Conservation (phyloP, 1,140 invertebrate genomes). For the Coboldia fuscipes region DNA sequence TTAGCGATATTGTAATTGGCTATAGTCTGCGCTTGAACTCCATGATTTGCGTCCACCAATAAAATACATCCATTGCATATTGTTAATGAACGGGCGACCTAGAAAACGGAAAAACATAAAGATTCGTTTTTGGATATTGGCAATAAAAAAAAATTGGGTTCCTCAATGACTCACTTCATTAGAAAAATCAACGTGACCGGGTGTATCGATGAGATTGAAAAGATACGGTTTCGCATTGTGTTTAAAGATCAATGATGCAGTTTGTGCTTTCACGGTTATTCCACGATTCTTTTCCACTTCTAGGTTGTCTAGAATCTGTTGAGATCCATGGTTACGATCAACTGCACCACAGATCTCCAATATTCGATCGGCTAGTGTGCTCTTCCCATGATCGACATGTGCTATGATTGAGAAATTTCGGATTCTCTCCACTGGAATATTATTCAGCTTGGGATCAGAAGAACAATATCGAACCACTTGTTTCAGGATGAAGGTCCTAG, state of each 20-base stretch:
- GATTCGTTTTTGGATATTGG: background rate
- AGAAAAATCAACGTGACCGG: conserved; percentile 95
- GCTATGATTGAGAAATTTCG: conserved; percentile 93
- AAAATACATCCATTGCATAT: conserved; percentile 91
- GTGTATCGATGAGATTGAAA: conserved; percentile 95
- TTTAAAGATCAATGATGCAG: conserved; percentile 68
- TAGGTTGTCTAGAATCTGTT: conserved; percentile 33
- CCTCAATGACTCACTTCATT: conserved; percentile 70
- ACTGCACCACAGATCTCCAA: conserved; percentile 78
- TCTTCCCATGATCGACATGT: conserved; percentile 96
- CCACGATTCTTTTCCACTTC: conserved; percentile 86
- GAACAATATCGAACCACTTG: background rate
- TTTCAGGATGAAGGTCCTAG: too few species aligned
- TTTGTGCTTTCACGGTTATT: conserved; percentile 97
- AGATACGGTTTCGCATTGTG: conserved; percentile 39
- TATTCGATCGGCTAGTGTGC: conserved; percentile 80
- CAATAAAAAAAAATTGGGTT: background rate
- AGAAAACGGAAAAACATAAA: background rate
- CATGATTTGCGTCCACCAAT: conserved; percentile 91
- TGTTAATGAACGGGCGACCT: conserved; percentile 59
- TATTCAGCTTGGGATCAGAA: conserved; percentile 8
- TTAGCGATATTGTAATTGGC: conserved; percentile 91
- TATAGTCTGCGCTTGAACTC: conserved; percentile 93
- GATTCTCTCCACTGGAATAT: conserved; percentile 43
- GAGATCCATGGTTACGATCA: conserved; percentile 35